These are phyloP conservation scores for Drosophila ambigua DNA, from an alignment of 1,140 invertebrate species.

Conservation along the genomic window DNA sequence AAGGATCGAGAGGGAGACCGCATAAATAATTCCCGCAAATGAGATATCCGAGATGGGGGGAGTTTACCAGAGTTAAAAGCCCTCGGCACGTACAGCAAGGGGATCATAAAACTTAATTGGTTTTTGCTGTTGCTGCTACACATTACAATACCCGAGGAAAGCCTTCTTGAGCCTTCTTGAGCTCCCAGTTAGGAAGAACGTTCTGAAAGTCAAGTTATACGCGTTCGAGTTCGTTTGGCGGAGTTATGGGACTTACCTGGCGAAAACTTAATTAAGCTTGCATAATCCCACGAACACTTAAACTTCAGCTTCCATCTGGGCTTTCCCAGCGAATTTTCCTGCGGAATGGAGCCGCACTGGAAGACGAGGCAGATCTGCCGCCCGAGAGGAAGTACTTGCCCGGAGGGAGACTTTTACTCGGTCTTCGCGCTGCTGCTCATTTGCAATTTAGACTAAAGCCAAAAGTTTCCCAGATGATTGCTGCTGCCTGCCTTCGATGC, in stretches of 20 bases:
- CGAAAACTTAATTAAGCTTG: too few species aligned
- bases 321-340: conserved; percentile 14
- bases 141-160: conserved; percentile 8
- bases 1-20: conserved; percentile 21
- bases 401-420: conserved; percentile 34
- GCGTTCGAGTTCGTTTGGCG: too few species aligned
- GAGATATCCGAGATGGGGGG: conserved; percentile 34
- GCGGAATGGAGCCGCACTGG: conserved; percentile 10
- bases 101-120: conserved; percentile 60
- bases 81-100: conserved; percentile 52
- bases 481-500: conserved; percentile 33
- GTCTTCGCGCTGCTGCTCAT: conserved; percentile 43
- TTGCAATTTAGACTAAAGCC: conserved; percentile 65
- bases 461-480: conserved; percentile 63
- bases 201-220: conserved; percentile 3
- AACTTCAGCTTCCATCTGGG: not conserved
- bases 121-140: conserved; percentile 40
- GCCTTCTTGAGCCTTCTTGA: too few species aligned
- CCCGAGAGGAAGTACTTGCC: conserved; percentile 33
- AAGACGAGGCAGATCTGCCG: conserved; percentile 8
- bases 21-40: conserved; percentile 60
- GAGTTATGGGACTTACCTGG: too few species aligned
- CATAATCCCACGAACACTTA: too few species aligned
- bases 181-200: not conserved
- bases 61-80: conserved; percentile 37